Evolutionary conservation across 2,888 invertebrate genomes (phyloP), one percentile per base, ranked within the genome.

Genomic region (Troides oblongomaculatus): DNA sequence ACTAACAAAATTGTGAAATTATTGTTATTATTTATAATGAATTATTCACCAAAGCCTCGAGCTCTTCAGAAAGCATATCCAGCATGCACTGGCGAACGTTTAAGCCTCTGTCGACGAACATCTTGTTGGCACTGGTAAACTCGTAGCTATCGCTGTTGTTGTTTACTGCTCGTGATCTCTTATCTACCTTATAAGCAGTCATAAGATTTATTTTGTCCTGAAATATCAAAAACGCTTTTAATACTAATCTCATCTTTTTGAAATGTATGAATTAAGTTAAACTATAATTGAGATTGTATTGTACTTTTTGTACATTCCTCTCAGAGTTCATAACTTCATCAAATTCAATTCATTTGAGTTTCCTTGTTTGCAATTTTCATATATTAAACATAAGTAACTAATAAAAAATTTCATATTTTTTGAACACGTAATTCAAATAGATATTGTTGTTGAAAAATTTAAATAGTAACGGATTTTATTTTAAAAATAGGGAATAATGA

Each of bases 41-140:
- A 61, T 61, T 2, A 39, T 58, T 66, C 81, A 93, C 93, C 76
- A 94, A 81, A 58, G 88, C 83, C 75, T 94, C 93, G 21, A 96
- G 80, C 76, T 96, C 96, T 0, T 94, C 93, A 0, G 85, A 82
- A 80, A 97, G 95, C 59, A 95, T 85, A 71, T 94, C 89, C 17
- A 93, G 79, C 81, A 97, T 93, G 80, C 97, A 97, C 18, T 94
- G 93, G 4, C 95, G 92, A 25, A 96, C 90, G 50, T 91, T 87
- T 68, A 94, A 88, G 2, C 87, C 84, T 4, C 92, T 82, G 66
- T 95, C 94, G 5, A 96, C 94, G 87, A 95, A 97, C 74, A 97
- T 90, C 75, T 95, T 95, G 88, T 97, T 97, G 36, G 96, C 97
- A 71, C 95, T 95, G 6, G 92, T 94, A 81, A 96, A 96, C 83